These are phyloP conservation scores for Ciconia nigra DNA, from an alignment of 2,797 vertebrate species.

Conservation along the genomic window DNA sequence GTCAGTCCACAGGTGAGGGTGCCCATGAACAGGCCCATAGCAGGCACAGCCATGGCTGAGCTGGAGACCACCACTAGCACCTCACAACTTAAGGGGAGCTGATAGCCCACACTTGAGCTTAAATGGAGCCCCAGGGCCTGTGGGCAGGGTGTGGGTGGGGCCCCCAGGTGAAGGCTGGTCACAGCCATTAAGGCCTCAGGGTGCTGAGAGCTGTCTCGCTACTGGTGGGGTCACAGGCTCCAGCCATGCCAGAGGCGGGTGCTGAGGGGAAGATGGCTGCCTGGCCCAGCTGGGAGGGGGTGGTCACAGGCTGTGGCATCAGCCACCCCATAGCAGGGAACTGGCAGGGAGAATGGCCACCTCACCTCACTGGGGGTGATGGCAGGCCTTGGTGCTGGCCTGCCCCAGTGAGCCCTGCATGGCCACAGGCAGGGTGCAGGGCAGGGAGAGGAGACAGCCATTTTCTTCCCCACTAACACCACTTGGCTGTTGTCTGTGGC, in stretches of 20 bases:
- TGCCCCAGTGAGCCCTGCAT: not conserved
- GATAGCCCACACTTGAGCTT: rapidly evolving
- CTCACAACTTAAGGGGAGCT: rapidly evolving
- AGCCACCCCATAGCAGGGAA: rapidly evolving
- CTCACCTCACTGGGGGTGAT: rapidly evolving
- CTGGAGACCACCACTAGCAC: not conserved
- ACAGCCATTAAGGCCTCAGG: too few relatives aligned
- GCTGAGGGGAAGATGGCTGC: not conserved
- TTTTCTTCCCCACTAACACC: rapidly evolving
- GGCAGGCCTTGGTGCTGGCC: too few relatives aligned
- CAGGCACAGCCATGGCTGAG: not conserved
- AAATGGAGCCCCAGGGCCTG: not conserved
- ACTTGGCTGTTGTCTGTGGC: not conserved
- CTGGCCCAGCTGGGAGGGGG: rapidly evolving
- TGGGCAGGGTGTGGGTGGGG: not conserved
- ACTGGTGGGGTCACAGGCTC: rapidly evolving
- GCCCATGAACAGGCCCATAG: not conserved
- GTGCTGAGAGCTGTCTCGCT: not conserved
- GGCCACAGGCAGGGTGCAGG: not conserved
- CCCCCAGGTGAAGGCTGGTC: not conserved
- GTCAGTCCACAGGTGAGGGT: not conserved
- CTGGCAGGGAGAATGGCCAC: not conserved
- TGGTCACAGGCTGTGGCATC: too few relatives aligned
- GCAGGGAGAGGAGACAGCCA: too few relatives aligned
- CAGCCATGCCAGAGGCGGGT: rapidly evolving